Conservation (phyloP, 1,140 invertebrate genomes). For the Drosophila guanche region DNA sequence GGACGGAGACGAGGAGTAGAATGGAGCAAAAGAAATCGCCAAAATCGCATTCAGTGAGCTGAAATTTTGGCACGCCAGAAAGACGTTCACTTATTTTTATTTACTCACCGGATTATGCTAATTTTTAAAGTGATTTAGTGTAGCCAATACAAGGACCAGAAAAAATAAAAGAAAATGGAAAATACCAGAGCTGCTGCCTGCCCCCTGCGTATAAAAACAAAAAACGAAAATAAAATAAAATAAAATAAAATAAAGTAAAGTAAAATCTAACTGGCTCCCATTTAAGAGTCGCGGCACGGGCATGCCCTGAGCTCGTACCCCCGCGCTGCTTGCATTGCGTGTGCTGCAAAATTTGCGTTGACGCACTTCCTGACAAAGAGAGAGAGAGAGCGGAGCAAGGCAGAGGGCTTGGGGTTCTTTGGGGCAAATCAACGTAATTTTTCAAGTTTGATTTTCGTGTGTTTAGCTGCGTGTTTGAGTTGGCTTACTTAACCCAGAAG, state of each 20-base stretch:
- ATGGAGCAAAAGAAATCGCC: slow-evolving; percentile 31
- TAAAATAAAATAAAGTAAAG: slow-evolving; percentile 60
- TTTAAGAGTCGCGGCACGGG: slow-evolving; percentile 31
- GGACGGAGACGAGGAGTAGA: slow-evolving; percentile 1
- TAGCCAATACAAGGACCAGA: slow-evolving; percentile 60
- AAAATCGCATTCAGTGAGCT: slow-evolving; percentile 40
- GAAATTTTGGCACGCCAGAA: slow-evolving; percentile 48
- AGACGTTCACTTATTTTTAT: slow-evolving; percentile 79
- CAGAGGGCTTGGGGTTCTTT: slow-evolving; percentile 20
- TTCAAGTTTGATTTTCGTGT: slow-evolving; percentile 78
- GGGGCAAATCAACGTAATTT: slow-evolving; percentile 75
- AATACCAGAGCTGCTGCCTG: slow-evolving; percentile 28
- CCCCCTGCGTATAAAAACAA: slow-evolving; percentile 62
- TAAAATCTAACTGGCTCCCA: slow-evolving; percentile 71
- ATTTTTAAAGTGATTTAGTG: slow-evolving; percentile 81
- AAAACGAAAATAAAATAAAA: slow-evolving; percentile 68
- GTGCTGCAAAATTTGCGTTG: slow-evolving; percentile 71
- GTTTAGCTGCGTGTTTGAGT: slow-evolving; percentile 74
- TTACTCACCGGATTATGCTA: slow-evolving; percentile 82
- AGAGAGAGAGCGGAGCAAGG: not conserved
- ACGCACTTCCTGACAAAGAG: slow-evolving; percentile 55
- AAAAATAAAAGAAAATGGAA: slow-evolving; percentile 27
- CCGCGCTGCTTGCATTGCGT: slow-evolving; percentile 51
- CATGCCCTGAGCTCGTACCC: not conserved
- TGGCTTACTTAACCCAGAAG: slow-evolving; percentile 68